A percentile compares a stretch with the other conserved stretches of the same genome.
These are phyloP conservation scores for Hirtodrosophila histrioides DNA, from an alignment of 2,888 invertebrate species.

Conservation along the genomic window DNA sequence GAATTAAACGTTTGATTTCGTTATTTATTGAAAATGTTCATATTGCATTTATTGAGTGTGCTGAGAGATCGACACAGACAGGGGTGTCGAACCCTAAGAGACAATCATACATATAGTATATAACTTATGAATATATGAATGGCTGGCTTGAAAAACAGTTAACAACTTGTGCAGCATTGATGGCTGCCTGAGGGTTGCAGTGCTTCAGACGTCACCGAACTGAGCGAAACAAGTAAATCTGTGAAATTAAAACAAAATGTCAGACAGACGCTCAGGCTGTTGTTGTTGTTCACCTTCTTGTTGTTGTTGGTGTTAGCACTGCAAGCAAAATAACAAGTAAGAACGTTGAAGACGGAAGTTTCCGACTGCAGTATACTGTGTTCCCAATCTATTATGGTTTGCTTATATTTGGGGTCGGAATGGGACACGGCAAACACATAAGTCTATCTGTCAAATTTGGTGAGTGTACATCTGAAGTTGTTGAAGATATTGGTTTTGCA, in stretches of 20 bases:
- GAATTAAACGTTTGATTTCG: neutral
- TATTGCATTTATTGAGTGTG: too few relatives aligned
- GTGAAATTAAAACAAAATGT: slow-evolving; percentile 75
- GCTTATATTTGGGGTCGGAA: too few relatives aligned
- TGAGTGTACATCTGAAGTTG: too few relatives aligned
- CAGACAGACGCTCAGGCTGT: slow-evolving; percentile 35
- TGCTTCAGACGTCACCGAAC: slow-evolving; percentile 40
- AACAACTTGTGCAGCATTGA: slow-evolving; percentile 56
- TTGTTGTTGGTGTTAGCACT: too few relatives aligned
- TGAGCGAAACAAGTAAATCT: slow-evolving; percentile 65
- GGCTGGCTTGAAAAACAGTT: slow-evolving; percentile 42
- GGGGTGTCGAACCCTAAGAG: slow-evolving; percentile 13
- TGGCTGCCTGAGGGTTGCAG: slow-evolving; percentile 36
- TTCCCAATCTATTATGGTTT: too few relatives aligned
- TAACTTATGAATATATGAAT: slow-evolving; percentile 53
- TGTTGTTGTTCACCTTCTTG: neutral
- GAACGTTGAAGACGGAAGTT: too few relatives aligned
- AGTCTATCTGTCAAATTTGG: too few relatives aligned
- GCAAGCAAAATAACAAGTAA: slow-evolving; percentile 20
- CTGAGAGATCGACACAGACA: neutral
- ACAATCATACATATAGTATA: slow-evolving; percentile 1
- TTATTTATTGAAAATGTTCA: slow-evolving; percentile 29
- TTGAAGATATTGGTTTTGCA: too few relatives aligned
- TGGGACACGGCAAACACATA: too few relatives aligned
- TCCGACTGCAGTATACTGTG: too few relatives aligned